phyloP scores from a whole-genome alignment of 2,888 invertebrate species.

The Heliconius ismenius region DNA sequence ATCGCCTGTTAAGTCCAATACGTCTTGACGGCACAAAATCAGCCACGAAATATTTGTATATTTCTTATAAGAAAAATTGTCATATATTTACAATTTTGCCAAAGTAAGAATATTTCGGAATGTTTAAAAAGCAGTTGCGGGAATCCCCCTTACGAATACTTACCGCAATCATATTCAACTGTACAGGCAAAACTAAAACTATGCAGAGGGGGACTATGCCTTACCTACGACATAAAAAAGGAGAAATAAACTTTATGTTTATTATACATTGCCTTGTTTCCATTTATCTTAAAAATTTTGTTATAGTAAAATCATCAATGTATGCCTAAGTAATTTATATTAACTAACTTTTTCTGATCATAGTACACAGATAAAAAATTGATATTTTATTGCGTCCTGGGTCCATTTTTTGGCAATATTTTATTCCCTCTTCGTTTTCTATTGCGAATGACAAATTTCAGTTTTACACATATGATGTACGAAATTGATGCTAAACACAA shows the following conservation, averaged over 20 bases:
- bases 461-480: slow-evolving; percentile 23
- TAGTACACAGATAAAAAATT: slow-evolving; percentile 65
- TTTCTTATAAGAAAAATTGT: neutral
- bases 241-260: neutral
- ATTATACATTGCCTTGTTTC: slow-evolving; percentile 34
- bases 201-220: slow-evolving; percentile 52
- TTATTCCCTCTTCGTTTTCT: slow-evolving; percentile 69
- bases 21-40: neutral
- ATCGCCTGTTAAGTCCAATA: neutral
- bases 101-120: slow-evolving; percentile 35
- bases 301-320: slow-evolving; percentile 46
- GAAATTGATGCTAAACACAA: slow-evolving; percentile 47
- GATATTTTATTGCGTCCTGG: slow-evolving; percentile 78
- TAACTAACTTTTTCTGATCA: slow-evolving; percentile 21
- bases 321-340: neutral
- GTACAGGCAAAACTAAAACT: slow-evolving; percentile 63
- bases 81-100: slow-evolving; percentile 1
- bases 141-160: slow-evolving; percentile 44
- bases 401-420: slow-evolving; percentile 76
- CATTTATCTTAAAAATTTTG: neutral
- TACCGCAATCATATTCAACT: slow-evolving; percentile 52
- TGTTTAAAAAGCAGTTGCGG: slow-evolving; percentile 51
- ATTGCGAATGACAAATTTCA: slow-evolving; percentile 47
- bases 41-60: neutral
- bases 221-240: slow-evolving; percentile 21